Base-by-base conservation (phyloP, 2,888 invertebrate genomes). In the Drosophila quinaria region DNA sequence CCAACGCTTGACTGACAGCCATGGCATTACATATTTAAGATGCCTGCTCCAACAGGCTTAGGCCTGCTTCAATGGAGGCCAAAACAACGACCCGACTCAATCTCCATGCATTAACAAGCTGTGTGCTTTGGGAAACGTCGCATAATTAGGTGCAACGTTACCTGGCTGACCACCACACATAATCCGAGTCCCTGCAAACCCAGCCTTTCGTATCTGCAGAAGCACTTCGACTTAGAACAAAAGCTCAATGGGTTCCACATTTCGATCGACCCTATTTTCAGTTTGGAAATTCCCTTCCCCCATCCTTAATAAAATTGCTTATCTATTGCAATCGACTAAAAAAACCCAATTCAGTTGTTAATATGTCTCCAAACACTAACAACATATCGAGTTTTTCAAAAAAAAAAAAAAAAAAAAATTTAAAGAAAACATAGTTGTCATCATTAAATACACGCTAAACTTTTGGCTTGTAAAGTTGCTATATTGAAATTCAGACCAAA, bases 1-100 rank as follows among this genome's bases (percentile, higher is more conserved):
- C 70, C 85, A 62, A 62, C 54, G 47, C 76, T 66, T 78, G 72
- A 81, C 60, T 70, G 70, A 75, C 81, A 75, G 61, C 56, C 22
- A 46, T 50, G 52, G 37, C 68, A 78, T 78, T 60, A 78, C 68
- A 50, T 78, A 78, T 78, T 78, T 65, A 78, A 37, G 44, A 47
- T 31, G 15, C 33, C 22, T 10, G 22, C 35, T 11, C 1, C 35
- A 19, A 33, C 44, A 62, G 39, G 19, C n/a, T 52, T 33, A 44
- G 37, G 22, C 61, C 54, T 6, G 15, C 37, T 13, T 19, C 17
- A 42, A 52, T 39, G 37, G n/a, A 31, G 15, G 33, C 49, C n/a
- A n/a, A 17, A 31, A 39, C 55, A 58, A 60, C 11, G 39, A 33
- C 50, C 41, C 9, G 22, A 2, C 15, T 9, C 33, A 42, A 37